Percentiles rank a stretch among this genome's conserved stretches.
Conservation (phyloP, 2,888 invertebrate species). For the Pyrrhia umbra region DNA sequence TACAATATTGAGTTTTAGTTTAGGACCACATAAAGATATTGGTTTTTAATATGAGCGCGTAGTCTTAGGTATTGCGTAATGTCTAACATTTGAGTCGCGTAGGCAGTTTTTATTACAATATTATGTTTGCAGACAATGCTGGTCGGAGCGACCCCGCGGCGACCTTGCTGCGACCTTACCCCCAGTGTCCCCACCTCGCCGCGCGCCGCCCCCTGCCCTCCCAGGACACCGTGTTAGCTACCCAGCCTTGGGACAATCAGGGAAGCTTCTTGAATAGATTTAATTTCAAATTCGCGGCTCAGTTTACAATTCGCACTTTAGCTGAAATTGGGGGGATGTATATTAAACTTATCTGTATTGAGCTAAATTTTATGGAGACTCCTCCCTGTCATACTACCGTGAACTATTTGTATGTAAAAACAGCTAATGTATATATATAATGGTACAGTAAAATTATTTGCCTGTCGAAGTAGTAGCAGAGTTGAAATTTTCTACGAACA, state of each 20-base stretch:
- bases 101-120: slow-evolving; percentile 69
- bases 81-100: slow-evolving; percentile 62
- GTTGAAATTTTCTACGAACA: too few species aligned
- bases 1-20: slow-evolving; percentile 13
- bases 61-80: slow-evolving; percentile 61
- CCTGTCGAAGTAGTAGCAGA: too few species aligned
- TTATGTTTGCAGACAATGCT: slow-evolving; percentile 73
- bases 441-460: too few species aligned
- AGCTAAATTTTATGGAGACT: too few species aligned
- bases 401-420: too few species aligned
- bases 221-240: slow-evolving; percentile 78
- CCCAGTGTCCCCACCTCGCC: slow-evolving; percentile 61
- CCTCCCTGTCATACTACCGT: too few species aligned
- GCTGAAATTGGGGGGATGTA: slow-evolving; percentile 26
- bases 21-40: slow-evolving; percentile 14
- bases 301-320: slow-evolving; percentile 51
- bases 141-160: slow-evolving; percentile 73
- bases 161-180: slow-evolving; percentile 82
- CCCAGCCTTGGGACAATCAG: slow-evolving; percentile 79
- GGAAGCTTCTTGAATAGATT: slow-evolving; percentile 74
- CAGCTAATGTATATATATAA: too few species aligned
- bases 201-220: slow-evolving; percentile 63
- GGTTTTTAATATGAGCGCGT: slow-evolving; percentile 46
- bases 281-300: slow-evolving; percentile 68
- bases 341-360: too few species aligned